Conservation (phyloP, 2,888 invertebrate species). For the Reticulitermes lucifugus region DNA sequence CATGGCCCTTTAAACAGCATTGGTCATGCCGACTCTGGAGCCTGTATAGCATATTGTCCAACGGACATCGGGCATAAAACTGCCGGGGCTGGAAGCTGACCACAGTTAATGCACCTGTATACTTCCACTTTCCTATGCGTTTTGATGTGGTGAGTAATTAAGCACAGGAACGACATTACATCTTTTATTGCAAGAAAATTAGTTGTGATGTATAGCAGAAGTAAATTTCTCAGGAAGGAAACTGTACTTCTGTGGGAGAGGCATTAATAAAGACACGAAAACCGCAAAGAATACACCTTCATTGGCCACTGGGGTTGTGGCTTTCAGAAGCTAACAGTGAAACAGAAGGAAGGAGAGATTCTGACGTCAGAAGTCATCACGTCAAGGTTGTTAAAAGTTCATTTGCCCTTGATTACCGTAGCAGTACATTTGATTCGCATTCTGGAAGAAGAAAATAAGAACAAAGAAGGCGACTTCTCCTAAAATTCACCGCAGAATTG, state of each 20-base stretch:
- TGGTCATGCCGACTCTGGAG: too few relatives aligned
- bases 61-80: too few relatives aligned
- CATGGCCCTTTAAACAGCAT: too few relatives aligned
- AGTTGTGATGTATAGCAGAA: background rate
- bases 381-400: conserved; percentile 19
- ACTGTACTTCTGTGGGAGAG: too few relatives aligned
- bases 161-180: too few relatives aligned
- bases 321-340: background rate
- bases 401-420: conserved; percentile 7
- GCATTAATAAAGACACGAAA: background rate
- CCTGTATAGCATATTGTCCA: too few relatives aligned
- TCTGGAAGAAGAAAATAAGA: background rate
- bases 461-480: background rate
- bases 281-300: background rate
- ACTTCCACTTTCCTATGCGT: too few relatives aligned
- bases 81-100: too few relatives aligned
- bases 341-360: background rate
- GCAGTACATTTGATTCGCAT: background rate
- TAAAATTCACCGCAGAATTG: background rate
- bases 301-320: background rate
- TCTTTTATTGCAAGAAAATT: background rate
- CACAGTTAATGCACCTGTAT: too few relatives aligned
- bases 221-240: background rate
- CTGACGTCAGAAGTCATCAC: conserved; percentile 1
- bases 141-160: too few relatives aligned